A percentile compares a stretch with the other conserved stretches of the same genome.
Evolutionary conservation across 2,888 invertebrate species (phyloP).

Genomic region (Odontomyia ornata): DNA sequence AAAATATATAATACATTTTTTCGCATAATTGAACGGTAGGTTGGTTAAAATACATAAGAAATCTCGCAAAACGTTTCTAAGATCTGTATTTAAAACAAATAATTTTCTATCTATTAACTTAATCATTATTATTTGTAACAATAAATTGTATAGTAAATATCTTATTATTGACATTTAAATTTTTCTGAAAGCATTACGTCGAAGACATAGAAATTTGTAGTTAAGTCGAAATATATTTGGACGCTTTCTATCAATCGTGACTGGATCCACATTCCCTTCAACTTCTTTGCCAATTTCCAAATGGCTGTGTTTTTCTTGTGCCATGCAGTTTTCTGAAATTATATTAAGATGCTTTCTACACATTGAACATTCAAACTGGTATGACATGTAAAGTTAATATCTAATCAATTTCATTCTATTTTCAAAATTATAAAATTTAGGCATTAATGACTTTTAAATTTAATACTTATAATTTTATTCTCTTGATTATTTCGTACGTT

Average conservation of each 20-base stretch:
- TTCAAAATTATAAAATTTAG: too few relatives aligned
- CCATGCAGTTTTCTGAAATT: not conserved
- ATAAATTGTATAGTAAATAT: not conserved
- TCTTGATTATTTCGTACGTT: too few relatives aligned
- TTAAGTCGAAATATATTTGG: not conserved
- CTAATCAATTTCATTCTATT: too few relatives aligned
- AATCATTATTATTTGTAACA: not conserved
- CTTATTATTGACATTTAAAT: not conserved
- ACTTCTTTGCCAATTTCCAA: not conserved
- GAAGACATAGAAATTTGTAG: not conserved
- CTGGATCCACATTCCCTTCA: not conserved
- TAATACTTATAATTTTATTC: too few relatives aligned
- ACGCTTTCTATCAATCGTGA: not conserved
- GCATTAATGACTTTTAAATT: too few relatives aligned
- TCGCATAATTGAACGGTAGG: conserved; percentile 10
- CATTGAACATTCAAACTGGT: too few relatives aligned
- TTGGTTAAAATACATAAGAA: not conserved
- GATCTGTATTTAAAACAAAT: too few relatives aligned
- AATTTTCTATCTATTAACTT: too few relatives aligned
- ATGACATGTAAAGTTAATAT: too few relatives aligned
- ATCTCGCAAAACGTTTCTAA: not conserved
- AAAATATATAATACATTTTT: not conserved
- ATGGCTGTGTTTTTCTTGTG: not conserved
- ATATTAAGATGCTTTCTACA: not conserved
- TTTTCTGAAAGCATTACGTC: not conserved